phyloP scores from a whole-genome alignment of 2,113 vertebrate genomes.

The Pedetes capensis region DNA sequence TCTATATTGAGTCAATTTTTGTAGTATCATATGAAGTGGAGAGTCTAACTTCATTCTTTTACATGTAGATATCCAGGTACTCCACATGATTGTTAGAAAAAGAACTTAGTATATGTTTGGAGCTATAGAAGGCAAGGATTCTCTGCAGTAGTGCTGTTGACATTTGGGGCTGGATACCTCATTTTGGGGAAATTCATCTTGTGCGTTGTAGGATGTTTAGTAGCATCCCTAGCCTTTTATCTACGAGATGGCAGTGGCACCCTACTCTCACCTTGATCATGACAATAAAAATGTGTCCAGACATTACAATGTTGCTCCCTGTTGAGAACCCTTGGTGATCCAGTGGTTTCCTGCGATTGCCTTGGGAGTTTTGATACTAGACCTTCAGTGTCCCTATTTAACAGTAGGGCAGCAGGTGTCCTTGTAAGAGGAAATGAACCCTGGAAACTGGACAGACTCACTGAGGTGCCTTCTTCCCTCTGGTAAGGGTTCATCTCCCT shows the following conservation, averaged over 20 bases:
- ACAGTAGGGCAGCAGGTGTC: not conserved
- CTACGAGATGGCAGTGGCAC: not conserved
- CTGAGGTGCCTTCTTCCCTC: not conserved
- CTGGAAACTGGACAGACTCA: not conserved
- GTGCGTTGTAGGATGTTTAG: no score
- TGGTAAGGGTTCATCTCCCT: slow-evolving; percentile 90
- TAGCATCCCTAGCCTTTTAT: not conserved
- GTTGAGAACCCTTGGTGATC: not conserved
- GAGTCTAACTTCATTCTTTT: not conserved
- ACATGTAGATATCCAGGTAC: not conserved
- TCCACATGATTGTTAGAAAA: not conserved
- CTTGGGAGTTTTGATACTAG: not conserved
- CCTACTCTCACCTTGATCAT: not conserved
- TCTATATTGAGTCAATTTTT: not conserved
- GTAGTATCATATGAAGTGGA: not conserved
- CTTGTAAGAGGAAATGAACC: not conserved
- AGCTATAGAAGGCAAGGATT: not conserved
- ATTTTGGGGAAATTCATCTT: not conserved
- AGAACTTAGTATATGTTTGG: not conserved
- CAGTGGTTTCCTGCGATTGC: not conserved
- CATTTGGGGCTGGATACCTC: not conserved
- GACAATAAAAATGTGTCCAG: not conserved
- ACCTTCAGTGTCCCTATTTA: not conserved
- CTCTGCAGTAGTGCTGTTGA: not conserved
- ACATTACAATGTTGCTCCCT: not conserved